Base-by-base conservation (phyloP, 2,888 invertebrate genomes). In the Leptarthrus brevirostris region DNA sequence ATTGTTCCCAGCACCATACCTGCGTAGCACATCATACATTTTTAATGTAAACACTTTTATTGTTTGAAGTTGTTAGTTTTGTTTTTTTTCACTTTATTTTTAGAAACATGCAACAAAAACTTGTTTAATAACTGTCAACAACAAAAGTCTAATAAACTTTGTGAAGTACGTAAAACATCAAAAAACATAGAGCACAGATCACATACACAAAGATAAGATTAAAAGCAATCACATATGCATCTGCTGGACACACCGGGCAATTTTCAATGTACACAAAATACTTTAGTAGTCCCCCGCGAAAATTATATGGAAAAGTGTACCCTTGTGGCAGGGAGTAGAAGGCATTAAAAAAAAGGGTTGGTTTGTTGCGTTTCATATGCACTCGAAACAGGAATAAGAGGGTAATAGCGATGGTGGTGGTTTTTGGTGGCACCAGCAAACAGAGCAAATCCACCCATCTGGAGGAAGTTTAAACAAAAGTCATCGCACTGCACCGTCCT, bases 371-470 rank as follows among this genome's bases (percentile, higher is more conserved):
- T 64, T 64, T 64, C 64, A 40, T 22, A 64, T 58, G 64, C 64
- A 47, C 44, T 47, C 47, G 8, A 10, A 26, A n/a, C 26, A 26
- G n/a, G 12, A 26, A 24, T 3, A n/a, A n/a, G 30, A n/a, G 8
- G 30, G 14, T n/a, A 14, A 14, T 16, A 24, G 2, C 12, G 24
- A 24, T 14, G 16, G 24, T 30, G 16, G 5, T 4, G 34, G 56
- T 24, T n/a, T n/a, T 40, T 14, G 72, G 30, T 18, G 8, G 58
- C 10, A 20, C 36, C 36, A 26, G 12, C 22, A 64, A 61, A 58
- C 22, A 14, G 44, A 54, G 34, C 72, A 74, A 72, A 74, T 74
- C 72, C 30, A 66, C 64, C 71, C 58, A 71, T 71, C 56, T 72
- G 72, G 58, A 64, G 64, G 44, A 47, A 64, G 24, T 44, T 64